Conservation (phyloP, 2,113 vertebrate genomes). For the Tychaedon coryphoeus region DNA sequence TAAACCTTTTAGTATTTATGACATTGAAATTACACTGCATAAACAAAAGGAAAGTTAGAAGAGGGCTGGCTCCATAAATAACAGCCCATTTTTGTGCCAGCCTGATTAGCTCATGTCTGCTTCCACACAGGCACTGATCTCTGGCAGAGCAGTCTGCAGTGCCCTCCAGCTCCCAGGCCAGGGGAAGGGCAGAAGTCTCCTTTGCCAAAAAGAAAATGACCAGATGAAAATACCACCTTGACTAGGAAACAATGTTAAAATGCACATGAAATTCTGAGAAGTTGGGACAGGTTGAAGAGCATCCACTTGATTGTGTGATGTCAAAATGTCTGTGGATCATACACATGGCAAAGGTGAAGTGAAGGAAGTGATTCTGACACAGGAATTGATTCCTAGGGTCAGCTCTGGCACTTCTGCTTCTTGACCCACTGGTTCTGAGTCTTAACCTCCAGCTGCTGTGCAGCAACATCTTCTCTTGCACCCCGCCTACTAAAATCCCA, state of each 20-base stretch:
- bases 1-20: conserved; percentile 74
- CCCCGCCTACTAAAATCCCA: not conserved
- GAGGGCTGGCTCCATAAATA: conserved; percentile 51
- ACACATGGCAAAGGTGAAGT: rapidly evolving
- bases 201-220: conserved; percentile 13
- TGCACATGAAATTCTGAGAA: not conserved
- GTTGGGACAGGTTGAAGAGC: not conserved
- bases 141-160: not conserved
- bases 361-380: not conserved
- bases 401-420: not conserved
- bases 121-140: not conserved
- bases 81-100: conserved; percentile 38
- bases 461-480: not conserved
- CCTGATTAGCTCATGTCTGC: conserved; percentile 48
- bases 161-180: not conserved
- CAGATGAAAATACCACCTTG: not conserved
- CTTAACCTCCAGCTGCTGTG: not conserved
- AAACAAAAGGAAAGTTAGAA: conserved; percentile 65
- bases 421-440: not conserved
- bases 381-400: not conserved
- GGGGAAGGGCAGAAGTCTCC: not conserved
- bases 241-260: conserved; percentile 5
- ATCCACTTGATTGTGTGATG: not conserved
- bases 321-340: rapidly evolving
- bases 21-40: conserved; percentile 65